Conservation (phyloP, 2,888 invertebrate species). For the Drosophila prostipennis region DNA sequence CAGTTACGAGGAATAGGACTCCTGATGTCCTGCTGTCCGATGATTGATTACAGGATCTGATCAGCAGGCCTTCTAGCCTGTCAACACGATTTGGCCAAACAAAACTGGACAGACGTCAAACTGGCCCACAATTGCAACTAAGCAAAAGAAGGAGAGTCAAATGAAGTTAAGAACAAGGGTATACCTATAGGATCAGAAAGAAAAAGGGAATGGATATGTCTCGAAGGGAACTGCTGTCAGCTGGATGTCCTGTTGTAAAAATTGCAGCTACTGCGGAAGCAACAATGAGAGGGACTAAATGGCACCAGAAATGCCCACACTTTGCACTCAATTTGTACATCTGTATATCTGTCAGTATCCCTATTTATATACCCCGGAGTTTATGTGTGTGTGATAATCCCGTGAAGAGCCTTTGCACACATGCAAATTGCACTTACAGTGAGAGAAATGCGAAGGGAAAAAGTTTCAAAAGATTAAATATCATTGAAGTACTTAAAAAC, state of each 20-base stretch:
- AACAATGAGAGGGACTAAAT: conserved; percentile 60
- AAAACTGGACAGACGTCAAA: conserved; percentile 66
- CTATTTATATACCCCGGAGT: conserved; percentile 7
- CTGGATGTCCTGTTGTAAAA: conserved; percentile 56
- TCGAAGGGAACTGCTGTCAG: conserved; percentile 61
- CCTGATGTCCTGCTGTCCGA: conserved; percentile 17
- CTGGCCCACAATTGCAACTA: conserved; percentile 76
- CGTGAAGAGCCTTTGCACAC: conserved; percentile 19
- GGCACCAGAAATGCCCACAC: conserved; percentile 67
- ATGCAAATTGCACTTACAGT: conserved; percentile 70
- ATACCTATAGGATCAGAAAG: conserved; percentile 29
- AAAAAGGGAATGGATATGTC: conserved; percentile 3
- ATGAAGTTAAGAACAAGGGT: conserved; percentile 15
- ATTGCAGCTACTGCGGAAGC: conserved; percentile 67
- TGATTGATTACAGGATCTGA: conserved; percentile 80
- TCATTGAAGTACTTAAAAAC: no score
- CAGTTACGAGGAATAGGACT: conserved; percentile 62
- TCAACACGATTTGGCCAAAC: conserved; percentile 81
- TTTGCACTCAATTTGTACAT: conserved; percentile 58
- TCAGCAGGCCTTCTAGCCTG: conserved; percentile 61
- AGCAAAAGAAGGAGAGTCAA: conserved; percentile 18
- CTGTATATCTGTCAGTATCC: conserved; percentile 14
- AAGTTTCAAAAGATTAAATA: no score
- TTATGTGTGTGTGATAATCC: conserved; percentile 43
- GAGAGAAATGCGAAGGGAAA: conserved; percentile 10